Base-by-base conservation (phyloP, 37 sponge, comb jelly and placozoan genomes). In the Beroe forskalii region DNA sequence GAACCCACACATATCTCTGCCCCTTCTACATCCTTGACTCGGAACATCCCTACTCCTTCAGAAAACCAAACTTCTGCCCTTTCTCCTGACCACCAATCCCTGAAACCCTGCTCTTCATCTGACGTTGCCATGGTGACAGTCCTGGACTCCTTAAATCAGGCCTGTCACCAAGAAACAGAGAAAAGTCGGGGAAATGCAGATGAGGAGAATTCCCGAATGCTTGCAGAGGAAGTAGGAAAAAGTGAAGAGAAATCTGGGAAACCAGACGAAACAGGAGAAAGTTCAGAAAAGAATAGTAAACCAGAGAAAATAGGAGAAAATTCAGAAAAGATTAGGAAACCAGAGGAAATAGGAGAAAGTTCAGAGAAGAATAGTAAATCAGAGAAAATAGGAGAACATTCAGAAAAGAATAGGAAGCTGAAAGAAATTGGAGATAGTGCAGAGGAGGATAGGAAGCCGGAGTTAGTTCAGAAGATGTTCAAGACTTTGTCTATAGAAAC, bases 401-500 rank as follows among this genome's bases (percentile, higher is more conserved):
- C 17, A 55, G 60, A 55, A 55, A 55, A 55, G 60, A 55, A 55
- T 30, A 63, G 66, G 66, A 63, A 63, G 66, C 3, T 23, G 25
- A 63, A 63, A 23, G 66, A 2, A 72, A 36, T 6, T 30, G 86
- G 42, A 42, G 55, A 14, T 23, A 20, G 35, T 1, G 42, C 30
- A 42, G 86, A 8, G 27, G 35, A 6, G 27, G 76, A 33, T 8
- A 80, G 55, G 42, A 48, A 80, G 48, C 14, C 3, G 17, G n/a
- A n/a, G n/a, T n/a, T n/a, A n/a, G 48, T 37, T 42, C 40, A 44
- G 86, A 25, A 43, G 28, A 41, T 80, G 44, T 80, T 80, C 55
- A 80, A 38, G 27, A 80, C 55, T 32, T 30, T 80, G 8, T 80
- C 86, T 44, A 80, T 80, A 23, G 86, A 80, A 38, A 80, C 86